A percentile compares a stretch with the other conserved stretches of the same genome.
Evolutionary conservation across 2,888 invertebrate genomes (phyloP).

Genomic region (Anorthoa munda): DNA sequence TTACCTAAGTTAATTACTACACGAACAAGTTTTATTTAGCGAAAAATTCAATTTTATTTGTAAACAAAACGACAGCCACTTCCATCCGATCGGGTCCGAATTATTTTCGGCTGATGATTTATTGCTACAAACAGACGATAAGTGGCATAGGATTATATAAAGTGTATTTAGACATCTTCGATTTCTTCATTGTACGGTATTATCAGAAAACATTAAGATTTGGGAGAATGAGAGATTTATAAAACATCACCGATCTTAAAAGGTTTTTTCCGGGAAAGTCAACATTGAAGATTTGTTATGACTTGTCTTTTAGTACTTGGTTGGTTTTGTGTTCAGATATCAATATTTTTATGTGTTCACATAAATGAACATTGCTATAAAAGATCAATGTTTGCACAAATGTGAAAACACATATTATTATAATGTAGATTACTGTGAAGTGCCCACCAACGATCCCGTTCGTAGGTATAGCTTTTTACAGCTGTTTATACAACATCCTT

Average conservation of each 20-base stretch:
- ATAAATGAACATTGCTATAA: constrained; percentile 60
- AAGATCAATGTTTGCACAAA: constrained; percentile 48
- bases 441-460: constrained; percentile 29
- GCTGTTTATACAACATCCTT: constrained; percentile 72
- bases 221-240: constrained; percentile 26
- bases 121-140: constrained; percentile 63
- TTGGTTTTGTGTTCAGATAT: constrained; percentile 52
- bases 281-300: constrained; percentile 43
- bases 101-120: constrained; percentile 70
- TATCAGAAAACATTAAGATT: constrained; percentile 41
- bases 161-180: constrained; percentile 39
- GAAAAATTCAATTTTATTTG: constrained; percentile 81
- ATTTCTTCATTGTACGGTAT: constrained; percentile 23
- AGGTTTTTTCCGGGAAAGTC: constrained; percentile 26
- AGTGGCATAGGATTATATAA: constrained; percentile 50
- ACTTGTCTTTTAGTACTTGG: constrained; percentile 53
- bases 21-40: constrained; percentile 78
- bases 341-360: constrained; percentile 52
- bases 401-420: constrained; percentile 50
- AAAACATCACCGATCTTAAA: constrained; percentile 41
- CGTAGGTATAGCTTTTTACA: constrained; percentile 61
- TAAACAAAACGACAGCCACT: constrained; percentile 74
- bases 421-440: constrained; percentile 57
- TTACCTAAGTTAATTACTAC: constrained; percentile 81
- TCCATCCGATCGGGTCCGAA: constrained; percentile 67